Evolutionary conservation across 1,140 invertebrate genomes (phyloP).

Genomic region (Drosophila saltans): DNA sequence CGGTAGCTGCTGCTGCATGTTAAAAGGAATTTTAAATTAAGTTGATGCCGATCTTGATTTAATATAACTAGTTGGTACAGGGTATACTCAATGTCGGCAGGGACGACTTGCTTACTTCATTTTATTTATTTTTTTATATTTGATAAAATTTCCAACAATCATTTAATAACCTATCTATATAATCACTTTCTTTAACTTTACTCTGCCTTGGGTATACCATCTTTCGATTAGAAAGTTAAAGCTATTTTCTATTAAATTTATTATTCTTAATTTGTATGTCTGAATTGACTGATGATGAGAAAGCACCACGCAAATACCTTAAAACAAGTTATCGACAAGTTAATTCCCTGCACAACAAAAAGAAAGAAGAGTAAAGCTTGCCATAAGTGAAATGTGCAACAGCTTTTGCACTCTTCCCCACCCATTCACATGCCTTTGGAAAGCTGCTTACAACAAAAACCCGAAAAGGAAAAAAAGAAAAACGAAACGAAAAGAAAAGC

Average conservation of each 20-base stretch:
- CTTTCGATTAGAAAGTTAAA: no score
- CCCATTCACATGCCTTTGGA: neutral
- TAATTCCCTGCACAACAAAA: neutral
- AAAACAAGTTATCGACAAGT: neutral
- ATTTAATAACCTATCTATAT: no score
- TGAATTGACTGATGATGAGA: neutral
- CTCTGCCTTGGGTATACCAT: no score
- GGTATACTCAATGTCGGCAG: no score
- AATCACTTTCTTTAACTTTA: no score
- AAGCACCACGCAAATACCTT: neutral
- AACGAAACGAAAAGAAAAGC: neutral
- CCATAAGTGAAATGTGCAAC: slow-evolving; percentile 7
- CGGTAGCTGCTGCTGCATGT: no score
- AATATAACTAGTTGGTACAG: no score
- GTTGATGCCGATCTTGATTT: no score
- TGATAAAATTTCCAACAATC: no score
- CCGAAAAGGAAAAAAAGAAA: neutral
- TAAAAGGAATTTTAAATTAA: no score
- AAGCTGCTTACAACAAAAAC: slow-evolving; percentile 13
- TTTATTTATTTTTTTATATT: no score
- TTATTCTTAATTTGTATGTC: neutral
- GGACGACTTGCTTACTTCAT: no score
- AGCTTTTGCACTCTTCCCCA: neutral
- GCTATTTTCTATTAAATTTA: neutral
- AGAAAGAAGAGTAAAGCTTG: neutral